Percentiles rank a stretch among this genome's conserved stretches.
Evolutionary conservation across 2,888 invertebrate species (phyloP).

Genomic region (Microdon myrmicae): DNA sequence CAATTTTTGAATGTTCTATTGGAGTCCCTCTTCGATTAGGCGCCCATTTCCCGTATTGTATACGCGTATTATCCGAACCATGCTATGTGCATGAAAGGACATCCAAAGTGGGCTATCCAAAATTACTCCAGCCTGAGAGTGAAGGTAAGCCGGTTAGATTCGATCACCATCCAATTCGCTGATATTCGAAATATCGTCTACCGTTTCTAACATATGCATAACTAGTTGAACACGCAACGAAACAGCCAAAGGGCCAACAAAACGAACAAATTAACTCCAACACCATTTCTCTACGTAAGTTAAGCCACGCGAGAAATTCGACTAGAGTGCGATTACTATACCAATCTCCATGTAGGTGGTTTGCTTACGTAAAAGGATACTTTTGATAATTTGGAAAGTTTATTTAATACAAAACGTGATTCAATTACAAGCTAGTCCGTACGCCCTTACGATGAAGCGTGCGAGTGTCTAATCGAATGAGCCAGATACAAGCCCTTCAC

Average conservation of each 20-base stretch:
- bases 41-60: too few relatives aligned
- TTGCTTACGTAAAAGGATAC: slow-evolving; percentile 21
- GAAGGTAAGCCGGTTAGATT: slow-evolving; percentile 35
- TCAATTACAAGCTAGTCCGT: slow-evolving; percentile 64
- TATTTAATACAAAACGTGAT: slow-evolving; percentile 67
- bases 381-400: slow-evolving; percentile 66
- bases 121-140: slow-evolving; percentile 18
- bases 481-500: not conserved
- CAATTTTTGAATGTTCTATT: not conserved
- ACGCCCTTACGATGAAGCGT: not conserved
- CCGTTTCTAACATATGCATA: too few relatives aligned
- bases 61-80: slow-evolving; percentile 39
- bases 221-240: too few relatives aligned
- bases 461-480: not conserved
- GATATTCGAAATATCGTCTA: too few relatives aligned
- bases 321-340: slow-evolving; percentile 26
- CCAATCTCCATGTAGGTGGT: slow-evolving; percentile 3
- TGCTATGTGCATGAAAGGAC: slow-evolving; percentile 21
- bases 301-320: slow-evolving; percentile 37
- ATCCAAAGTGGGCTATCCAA: slow-evolving; percentile 16
- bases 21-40: not conserved
- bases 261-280: slow-evolving; percentile 26
- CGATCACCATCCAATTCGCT: too few relatives aligned
- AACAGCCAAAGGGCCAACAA: too few relatives aligned
- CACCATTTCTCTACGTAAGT: slow-evolving; percentile 9